Evolutionary conservation across 2,888 invertebrate genomes (phyloP).

Genomic region (Drosophila kambysellisi): DNA sequence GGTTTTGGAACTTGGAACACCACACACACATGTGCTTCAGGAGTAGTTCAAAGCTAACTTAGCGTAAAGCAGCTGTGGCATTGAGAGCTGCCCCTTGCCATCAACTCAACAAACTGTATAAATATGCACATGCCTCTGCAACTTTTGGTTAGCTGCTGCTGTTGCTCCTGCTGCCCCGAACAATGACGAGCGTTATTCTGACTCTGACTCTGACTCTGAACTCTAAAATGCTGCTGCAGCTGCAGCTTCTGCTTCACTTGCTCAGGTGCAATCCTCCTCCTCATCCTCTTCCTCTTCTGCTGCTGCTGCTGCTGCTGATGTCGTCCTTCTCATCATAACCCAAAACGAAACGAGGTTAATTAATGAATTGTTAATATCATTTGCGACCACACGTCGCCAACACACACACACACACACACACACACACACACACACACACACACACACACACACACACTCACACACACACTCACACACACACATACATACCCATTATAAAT

Average conservation of each 20-base stretch:
- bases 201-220: constrained; percentile 12
- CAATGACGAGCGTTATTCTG: constrained; percentile 65
- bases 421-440: no score
- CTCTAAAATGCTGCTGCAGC: constrained; percentile 26
- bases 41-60: constrained; percentile 65
- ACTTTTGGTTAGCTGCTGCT: constrained; percentile 52
- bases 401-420: constrained; percentile 39
- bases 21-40: constrained; percentile 49
- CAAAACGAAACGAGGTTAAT: constrained; percentile 79
- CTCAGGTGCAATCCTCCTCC: constrained; percentile 31
- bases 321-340: constrained; percentile 60
- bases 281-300: background rate
- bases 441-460: background rate
- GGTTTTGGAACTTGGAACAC: constrained; percentile 18
- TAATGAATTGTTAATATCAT: constrained; percentile 82
- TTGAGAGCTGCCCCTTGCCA: constrained; percentile 22
- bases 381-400: constrained; percentile 79
- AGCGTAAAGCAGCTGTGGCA: constrained; percentile 59
- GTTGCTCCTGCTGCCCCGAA: constrained; percentile 40
- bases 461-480: constrained; percentile 38
- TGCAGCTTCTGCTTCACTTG: constrained; percentile 15
- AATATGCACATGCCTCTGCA: constrained; percentile 72
- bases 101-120: constrained; percentile 54
- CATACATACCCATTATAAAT: constrained; percentile 45
- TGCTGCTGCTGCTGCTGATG: constrained; percentile 1